A percentile compares a stretch with the other conserved stretches of the same genome.
These are phyloP conservation scores for Crenichthys baileyi DNA, from an alignment of 2,797 vertebrate genomes.

Conservation along the genomic window DNA sequence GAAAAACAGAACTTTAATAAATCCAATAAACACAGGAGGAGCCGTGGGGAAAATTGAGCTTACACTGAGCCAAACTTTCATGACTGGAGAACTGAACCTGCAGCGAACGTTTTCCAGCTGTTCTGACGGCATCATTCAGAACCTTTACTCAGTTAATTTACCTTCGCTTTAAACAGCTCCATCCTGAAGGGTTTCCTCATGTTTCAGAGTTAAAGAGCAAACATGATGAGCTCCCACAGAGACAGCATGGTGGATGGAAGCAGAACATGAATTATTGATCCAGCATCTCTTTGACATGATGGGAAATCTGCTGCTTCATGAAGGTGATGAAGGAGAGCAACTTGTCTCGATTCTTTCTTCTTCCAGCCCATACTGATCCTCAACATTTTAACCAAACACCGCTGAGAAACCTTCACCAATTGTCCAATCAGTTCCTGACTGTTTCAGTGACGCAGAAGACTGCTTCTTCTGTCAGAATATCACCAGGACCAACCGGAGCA, in stretches of 20 bases:
- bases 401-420: no score
- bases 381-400: neutral
- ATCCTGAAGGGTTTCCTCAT: neutral
- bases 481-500: no score
- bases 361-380: neutral
- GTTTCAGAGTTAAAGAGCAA: neutral
- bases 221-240: neutral
- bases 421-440: no score
- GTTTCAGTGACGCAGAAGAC: no score
- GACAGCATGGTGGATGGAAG: neutral
- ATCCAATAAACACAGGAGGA: neutral
- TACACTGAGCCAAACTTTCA: neutral
- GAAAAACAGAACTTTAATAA: neutral
- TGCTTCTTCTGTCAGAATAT: no score
- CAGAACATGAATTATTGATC: slow-evolving; percentile 7
- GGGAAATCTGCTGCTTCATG: neutral
- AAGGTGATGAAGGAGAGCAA: neutral
- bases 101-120: neutral
- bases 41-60: neutral
- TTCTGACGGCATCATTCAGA: neutral
- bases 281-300: neutral
- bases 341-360: neutral
- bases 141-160: neutral
- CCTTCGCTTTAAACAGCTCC: neutral
- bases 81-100: neutral